Percentiles rank a stretch among this genome's conserved stretches.
phyloP scores from a whole-genome alignment of 2,113 vertebrate species.

The Pungitius pungitius region DNA sequence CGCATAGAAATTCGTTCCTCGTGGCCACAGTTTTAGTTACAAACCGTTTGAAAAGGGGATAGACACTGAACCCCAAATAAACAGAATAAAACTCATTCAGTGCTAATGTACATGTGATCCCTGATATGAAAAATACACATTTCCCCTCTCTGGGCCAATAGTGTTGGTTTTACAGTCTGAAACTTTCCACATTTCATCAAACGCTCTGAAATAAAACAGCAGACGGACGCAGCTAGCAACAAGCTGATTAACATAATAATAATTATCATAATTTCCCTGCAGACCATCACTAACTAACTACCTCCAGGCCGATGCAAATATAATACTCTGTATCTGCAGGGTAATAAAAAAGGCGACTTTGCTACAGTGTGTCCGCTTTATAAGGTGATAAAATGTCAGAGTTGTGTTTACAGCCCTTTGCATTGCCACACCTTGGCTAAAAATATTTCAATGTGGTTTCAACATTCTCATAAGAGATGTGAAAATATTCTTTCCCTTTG shows the following conservation, averaged over 20 bases:
- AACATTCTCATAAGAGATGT: neutral
- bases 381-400: neutral
- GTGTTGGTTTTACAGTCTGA: neutral
- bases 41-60: neutral
- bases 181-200: neutral
- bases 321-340: neutral
- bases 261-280: constrained; percentile 15
- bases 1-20: neutral
- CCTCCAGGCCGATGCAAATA: neutral
- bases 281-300: constrained; percentile 4
- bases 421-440: neutral
- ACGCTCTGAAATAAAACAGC: constrained; percentile 9
- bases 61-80: too few relatives aligned
- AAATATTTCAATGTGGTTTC: neutral
- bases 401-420: constrained; percentile 6
- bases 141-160: too few relatives aligned
- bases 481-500: neutral
- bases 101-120: too few relatives aligned
- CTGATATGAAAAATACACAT: too few relatives aligned
- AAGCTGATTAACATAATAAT: neutral
- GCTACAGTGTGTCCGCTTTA: neutral
- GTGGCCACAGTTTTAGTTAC: neutral
- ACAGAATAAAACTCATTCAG: too few relatives aligned
- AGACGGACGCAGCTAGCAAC: neutral
- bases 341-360: neutral